Percentiles rank a stretch among this genome's conserved stretches.
Evolutionary conservation across 1,140 invertebrate genomes (phyloP).

Genomic region (Bombus sibiricus): DNA sequence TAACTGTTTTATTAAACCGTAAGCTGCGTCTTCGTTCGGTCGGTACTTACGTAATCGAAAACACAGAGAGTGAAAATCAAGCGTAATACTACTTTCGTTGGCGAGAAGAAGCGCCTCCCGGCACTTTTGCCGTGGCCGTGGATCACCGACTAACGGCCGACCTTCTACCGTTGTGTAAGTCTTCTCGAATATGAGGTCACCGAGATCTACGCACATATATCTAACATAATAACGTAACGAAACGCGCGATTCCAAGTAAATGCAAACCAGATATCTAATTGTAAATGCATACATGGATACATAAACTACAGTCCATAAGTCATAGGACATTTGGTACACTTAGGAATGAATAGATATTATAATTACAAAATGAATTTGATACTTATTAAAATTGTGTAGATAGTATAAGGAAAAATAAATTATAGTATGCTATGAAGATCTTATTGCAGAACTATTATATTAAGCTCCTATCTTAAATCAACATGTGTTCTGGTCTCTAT

Average conservation of each 20-base stretch:
- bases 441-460: too few species aligned
- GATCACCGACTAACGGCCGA: slow-evolving; percentile 61
- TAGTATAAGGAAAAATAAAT: too few species aligned
- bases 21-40: slow-evolving; percentile 67
- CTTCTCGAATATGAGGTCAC: slow-evolving; percentile 25
- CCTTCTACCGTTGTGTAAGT: slow-evolving; percentile 44
- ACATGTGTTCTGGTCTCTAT: too few species aligned
- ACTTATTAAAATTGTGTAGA: too few species aligned
- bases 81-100: slow-evolving; percentile 75
- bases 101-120: slow-evolving; percentile 67
- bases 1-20: slow-evolving; percentile 80
- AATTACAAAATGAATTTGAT: neutral
- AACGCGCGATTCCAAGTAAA: neutral
- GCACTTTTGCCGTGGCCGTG: slow-evolving; percentile 62
- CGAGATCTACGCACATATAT: slow-evolving; percentile 23
- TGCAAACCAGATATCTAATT: neutral
- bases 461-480: too few species aligned
- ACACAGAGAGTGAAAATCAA: slow-evolving; percentile 81
- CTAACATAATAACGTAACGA: slow-evolving; percentile 26
- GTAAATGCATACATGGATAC: neutral
- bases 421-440: too few species aligned
- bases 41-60: slow-evolving; percentile 78
- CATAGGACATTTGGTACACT: neutral
- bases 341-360: neutral
- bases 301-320: neutral